Base-by-base conservation (phyloP, 2,888 invertebrate genomes). In the Melanotus villosus region DNA sequence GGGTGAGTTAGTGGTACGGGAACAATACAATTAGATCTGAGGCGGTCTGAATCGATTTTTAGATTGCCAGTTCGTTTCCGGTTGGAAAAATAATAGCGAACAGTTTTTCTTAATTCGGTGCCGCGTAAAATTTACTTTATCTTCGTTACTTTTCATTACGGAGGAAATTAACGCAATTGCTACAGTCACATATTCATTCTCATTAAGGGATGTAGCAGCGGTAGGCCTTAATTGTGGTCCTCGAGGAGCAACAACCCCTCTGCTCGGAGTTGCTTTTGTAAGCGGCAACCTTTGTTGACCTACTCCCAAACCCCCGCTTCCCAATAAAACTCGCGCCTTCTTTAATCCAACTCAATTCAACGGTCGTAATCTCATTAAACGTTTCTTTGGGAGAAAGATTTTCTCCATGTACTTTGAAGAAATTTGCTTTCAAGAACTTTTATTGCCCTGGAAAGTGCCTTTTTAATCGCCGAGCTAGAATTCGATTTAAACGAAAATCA, bases 361-460 rank as follows among this genome's bases (percentile, higher is more conserved):
- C 74, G 73, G 73, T 70, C 74, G 73, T 78, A 78, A 78, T 78
- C 75, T 77, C 72, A 78, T 78, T 78, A 78, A 76, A 77, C 72
- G 78, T 77, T 76, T 75, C 73, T 75, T 73, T 74, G 66, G 68
- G 64, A 66, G 66, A 7, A 52, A 69, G 72, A 73, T 66, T 73
- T 64, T 57, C 60, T 50, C 50, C 32, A 21, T 62, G 66, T 57
- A 58, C 63, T 63, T 67, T 54, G 41, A 34, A 60, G 41, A 60
- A 60, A 60, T 60, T 67, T 67, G 59, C 60, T 60, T 67, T 67
- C 54, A 19, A 54, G 66, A 60, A 60, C 66, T 54, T 67, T 67
- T 67, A 67, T 67, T 60, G 66, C 54, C 52, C 16, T 18, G 32
- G 16, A 34, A 54, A 67, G 66, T 67, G 54, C 60, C 38, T 52